Evolutionary conservation across 2,888 invertebrate species (phyloP), one percentile per base, ranked within the genome.

Genomic region (Lampropteryx suffumata): DNA sequence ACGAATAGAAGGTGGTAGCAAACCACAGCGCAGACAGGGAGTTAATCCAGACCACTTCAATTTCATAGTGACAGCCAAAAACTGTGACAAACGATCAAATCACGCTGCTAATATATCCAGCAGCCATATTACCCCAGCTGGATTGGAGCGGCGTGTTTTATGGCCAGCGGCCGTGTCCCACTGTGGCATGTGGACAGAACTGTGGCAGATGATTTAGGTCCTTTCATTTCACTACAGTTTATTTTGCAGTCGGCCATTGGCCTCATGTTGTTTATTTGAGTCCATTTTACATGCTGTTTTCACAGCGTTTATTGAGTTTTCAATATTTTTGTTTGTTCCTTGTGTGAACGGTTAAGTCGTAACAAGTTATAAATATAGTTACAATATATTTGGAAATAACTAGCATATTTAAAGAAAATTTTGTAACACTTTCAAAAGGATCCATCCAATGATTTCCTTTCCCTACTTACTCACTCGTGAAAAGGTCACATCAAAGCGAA

Each of bases 161-260:
- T 80, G 79, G 71, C 37, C 34, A 35, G 35, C 17, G 24, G 14
- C 37, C 37, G 46, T 30, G 42, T 47, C 33, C 43, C 68, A 27
- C 13, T 65, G 83, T 79, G 76, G 76, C 84, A 84, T 78, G 80
- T 82, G 82, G 82, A 82, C 79, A 76, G 72, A 80, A 82, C 74
- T 77, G 76, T 79, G 60, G 68, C 46, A 55, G 66, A 75, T 82
- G 84, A 85, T 85, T 84, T 84, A 85, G 70, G 59, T 61, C 72
- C 67, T 79, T 83, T 84, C 82, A 84, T 84, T 82, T 82, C 74
- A 61, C 64, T 70, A 73, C 67, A 72, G 69, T 78, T 71, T 79
- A 74, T 78, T 80, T 79, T 74, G 69, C 67, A 71, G 33, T n/a
- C 17, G 42, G 41, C 21, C 36, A 30, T 29, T 43, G 47, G 12